A percentile compares a stretch with the other conserved stretches of the same genome.
Conservation (phyloP, 1,140 invertebrate species). For the Anoplolepis gracilipes region DNA sequence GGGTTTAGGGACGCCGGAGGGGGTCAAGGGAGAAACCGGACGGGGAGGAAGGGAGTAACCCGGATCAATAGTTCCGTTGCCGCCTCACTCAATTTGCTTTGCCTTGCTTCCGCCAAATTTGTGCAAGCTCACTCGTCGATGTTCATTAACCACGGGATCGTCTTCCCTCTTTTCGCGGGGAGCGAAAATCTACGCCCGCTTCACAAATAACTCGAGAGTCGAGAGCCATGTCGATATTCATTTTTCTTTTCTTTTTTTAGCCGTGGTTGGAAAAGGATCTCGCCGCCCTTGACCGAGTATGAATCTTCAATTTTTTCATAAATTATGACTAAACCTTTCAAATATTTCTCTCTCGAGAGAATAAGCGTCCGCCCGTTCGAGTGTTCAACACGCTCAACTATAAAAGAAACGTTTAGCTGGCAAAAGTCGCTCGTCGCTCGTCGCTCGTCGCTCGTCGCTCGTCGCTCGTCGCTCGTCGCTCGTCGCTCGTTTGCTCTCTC, state of each 20-base stretch:
- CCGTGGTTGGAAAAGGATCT: not conserved
- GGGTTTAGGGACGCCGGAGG: constrained; percentile 27
- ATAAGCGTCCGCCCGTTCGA: not conserved
- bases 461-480: no score
- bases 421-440: constrained; percentile 3
- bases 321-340: constrained; percentile 44
- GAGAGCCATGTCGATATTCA: no score
- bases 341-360: constrained; percentile 4
- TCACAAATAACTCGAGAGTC: constrained; percentile 17
- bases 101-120: constrained; percentile 68
- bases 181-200: not conserved
- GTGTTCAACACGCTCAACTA: not conserved
- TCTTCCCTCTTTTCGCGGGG: not conserved
- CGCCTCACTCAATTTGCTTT: constrained; percentile 75
- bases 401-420: constrained; percentile 27
- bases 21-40: constrained; percentile 14
- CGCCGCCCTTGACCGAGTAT: constrained; percentile 4
- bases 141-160: constrained; percentile 71
- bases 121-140: constrained; percentile 73
- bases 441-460: no score
- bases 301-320: constrained; percentile 37
- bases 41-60: constrained; percentile 32
- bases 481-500: not conserved
- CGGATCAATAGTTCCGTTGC: constrained; percentile 75
- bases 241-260: not conserved